These are phyloP conservation scores for Cariama cristata DNA, from an alignment of 2,113 vertebrate species.

Conservation along the genomic window DNA sequence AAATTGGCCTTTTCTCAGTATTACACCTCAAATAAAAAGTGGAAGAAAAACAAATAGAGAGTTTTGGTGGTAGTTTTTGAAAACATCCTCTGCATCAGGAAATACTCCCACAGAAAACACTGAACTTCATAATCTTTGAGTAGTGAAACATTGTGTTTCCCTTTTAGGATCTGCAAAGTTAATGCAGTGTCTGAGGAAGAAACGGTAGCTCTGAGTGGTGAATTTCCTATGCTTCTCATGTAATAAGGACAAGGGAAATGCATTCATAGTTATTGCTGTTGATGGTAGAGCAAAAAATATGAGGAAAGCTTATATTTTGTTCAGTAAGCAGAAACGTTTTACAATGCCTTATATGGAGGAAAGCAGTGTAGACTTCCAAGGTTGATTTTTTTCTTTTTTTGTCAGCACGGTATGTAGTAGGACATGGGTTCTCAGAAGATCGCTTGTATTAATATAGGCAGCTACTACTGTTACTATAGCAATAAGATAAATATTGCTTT, in stretches of 20 bases:
- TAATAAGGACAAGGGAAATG: not conserved
- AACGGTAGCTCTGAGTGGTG: not conserved
- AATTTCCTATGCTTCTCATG: not conserved
- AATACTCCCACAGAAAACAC: not conserved
- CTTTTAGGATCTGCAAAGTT: not conserved
- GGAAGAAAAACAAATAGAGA: not conserved
- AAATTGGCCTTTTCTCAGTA: not conserved
- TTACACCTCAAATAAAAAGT: not conserved
- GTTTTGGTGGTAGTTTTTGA: not conserved
- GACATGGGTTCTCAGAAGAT: not conserved
- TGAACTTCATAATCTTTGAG: not conserved
- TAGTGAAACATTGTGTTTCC: not conserved
- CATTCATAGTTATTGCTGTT: not conserved
- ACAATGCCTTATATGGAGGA: not conserved
- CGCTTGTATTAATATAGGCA: not conserved
- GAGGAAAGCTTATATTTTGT: not conserved
- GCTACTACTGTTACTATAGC: not conserved
- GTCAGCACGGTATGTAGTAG: not conserved
- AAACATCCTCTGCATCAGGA: not conserved
- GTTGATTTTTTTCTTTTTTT: not conserved
- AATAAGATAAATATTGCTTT: conserved; percentile 3
- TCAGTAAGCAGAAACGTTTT: not conserved
- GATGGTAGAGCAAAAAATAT: not conserved
- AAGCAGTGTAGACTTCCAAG: not conserved
- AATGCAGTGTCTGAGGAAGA: not conserved